Evolutionary conservation across 2,113 vertebrate genomes (phyloP), one percentile per base, ranked within the genome.

Genomic region (Harpagus bidentatus): DNA sequence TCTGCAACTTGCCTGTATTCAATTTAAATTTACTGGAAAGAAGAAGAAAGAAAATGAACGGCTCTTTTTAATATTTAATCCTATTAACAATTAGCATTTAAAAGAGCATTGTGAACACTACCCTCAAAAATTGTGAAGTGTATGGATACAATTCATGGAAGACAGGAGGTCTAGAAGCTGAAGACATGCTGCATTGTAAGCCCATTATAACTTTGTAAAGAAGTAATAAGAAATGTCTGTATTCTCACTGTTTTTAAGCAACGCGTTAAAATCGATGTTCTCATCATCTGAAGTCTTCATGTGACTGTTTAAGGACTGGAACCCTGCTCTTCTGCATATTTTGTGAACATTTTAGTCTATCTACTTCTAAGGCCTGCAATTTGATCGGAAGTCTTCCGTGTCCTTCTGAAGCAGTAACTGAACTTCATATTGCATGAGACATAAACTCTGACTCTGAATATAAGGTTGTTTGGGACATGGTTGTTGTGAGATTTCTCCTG

Each of bases 201-300:
- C 7, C 32, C 6, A 55, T 67, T 62, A 40, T 40, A 83, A 26
- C 8, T 77, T 67, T 45, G 3, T 45, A 59, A 80, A 74, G 32
- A 65, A 59, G 13, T 67, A 81, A 34, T 40, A 81, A 55, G 6
- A 59, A 74, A 43, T 67, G 7, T 48, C n/a, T 45, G 1, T 63
- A 55, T 88, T 72, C n/a, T 53, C 7, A 58, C 3, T 36, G 14
- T 6, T 86, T 86, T 72, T 52, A 78, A 86, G 19, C 6, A 79
- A 53, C 1, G 1, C 0, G 0, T 66, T 74, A 34, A 71, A 79
- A 88, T 80, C 0, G 1, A 6, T 55, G 7, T 73, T 77, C 34
- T 62, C 16, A 47, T 50, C 10, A 17, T 59, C 58, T 55, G 48
- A 72, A 91, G 4, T 25, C 17, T 86, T 80, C 40, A 40, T 52